Base-by-base conservation (phyloP, 2,888 invertebrate species). In the Amblyjoppa proteus region DNA sequence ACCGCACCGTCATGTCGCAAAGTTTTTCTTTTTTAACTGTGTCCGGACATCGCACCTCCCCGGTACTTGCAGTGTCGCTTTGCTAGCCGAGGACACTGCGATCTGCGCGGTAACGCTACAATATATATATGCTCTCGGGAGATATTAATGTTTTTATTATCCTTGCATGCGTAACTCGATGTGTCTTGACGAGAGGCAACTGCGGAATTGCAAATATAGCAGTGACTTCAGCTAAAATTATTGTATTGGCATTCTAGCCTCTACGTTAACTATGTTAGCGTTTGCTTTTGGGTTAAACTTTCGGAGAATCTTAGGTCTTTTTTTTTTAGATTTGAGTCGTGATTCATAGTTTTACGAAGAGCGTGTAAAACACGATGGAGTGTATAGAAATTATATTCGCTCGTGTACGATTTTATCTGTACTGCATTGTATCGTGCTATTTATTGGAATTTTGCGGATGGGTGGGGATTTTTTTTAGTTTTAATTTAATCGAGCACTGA, bases 181-280 rank as follows among this genome's bases (percentile, higher is more conserved):
- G 16, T 51, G 6, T 51, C n/a, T 5, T 51, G 51, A 51, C n/a
- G 5, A 51, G 41, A 51, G 5, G 51, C 51, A 51, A 51, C n/a
- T 51, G 51, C 51, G 51, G n/a, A 51, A 51, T 51, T 16, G 51
- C n/a, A 51, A 51, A 51, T 51, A 51, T 51, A 41, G 41, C 41
- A 41, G 2, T 11, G 41, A 41, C 11, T 41, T 41, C 41, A 41
- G 41, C 41, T 0, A 0, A 41, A 9, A 41, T 41, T 41, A 41
- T 41, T 41, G 11, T 11, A 41, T 2, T 9, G 9, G 11, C 41
- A 41, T 41, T 41, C 11, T 41, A 41, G 41, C 41, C 41, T 41
- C 41, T 11, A 2, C 11, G 41, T 11, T 41, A 11, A 41, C 3
- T 3, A 41, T 41, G 11, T 11, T 41, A 41, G 41, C 41, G 41